Percentiles rank a stretch among this genome's conserved stretches.
phyloP scores from a whole-genome alignment of 1,140 invertebrate genomes.

The Cyclina sinensis region DNA sequence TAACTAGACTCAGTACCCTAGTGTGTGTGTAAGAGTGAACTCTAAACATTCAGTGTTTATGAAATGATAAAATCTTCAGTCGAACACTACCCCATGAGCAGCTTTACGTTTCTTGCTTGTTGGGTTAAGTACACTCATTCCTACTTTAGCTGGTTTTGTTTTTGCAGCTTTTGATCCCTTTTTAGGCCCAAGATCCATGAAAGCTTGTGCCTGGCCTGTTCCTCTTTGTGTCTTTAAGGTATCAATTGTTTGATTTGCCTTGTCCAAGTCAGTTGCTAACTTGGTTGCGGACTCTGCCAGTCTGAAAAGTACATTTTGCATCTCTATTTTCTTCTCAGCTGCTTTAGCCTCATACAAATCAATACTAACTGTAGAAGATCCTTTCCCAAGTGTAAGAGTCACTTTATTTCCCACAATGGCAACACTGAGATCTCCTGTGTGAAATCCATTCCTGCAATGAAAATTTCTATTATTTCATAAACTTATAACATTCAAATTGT shows the following conservation, averaged over 20 bases:
- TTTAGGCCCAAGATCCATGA: constrained; percentile 79
- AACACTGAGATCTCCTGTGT: constrained; percentile 75
- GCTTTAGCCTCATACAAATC: constrained; percentile 83
- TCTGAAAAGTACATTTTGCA: constrained; percentile 79
- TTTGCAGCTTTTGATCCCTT: constrained; percentile 74
- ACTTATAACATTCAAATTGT: no score
- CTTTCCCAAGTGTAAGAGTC: constrained; percentile 79
- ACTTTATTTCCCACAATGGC: constrained; percentile 77
- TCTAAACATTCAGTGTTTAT: background rate
- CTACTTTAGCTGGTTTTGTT: constrained; percentile 79
- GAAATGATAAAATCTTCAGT: constrained; percentile 59
- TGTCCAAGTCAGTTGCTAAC: constrained; percentile 75
- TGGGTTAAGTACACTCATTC: constrained; percentile 85
- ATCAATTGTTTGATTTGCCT: constrained; percentile 77
- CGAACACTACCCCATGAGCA: constrained; percentile 82
- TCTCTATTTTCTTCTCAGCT: constrained; percentile 80
- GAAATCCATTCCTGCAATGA: constrained; percentile 79
- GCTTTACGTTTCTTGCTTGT: constrained; percentile 82
- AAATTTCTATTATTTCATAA: no score
- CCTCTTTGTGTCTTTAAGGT: constrained; percentile 73
- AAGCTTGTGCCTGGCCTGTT: constrained; percentile 52
- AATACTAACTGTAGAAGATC: constrained; percentile 69
- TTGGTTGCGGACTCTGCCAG: constrained; percentile 74
- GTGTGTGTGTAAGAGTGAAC: no score
- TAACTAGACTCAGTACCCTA: no score